Percentiles rank a stretch among this genome's conserved stretches.
Evolutionary conservation across 2,797 vertebrate species (phyloP).

Genomic region (Dendrocincla tyrannina): DNA sequence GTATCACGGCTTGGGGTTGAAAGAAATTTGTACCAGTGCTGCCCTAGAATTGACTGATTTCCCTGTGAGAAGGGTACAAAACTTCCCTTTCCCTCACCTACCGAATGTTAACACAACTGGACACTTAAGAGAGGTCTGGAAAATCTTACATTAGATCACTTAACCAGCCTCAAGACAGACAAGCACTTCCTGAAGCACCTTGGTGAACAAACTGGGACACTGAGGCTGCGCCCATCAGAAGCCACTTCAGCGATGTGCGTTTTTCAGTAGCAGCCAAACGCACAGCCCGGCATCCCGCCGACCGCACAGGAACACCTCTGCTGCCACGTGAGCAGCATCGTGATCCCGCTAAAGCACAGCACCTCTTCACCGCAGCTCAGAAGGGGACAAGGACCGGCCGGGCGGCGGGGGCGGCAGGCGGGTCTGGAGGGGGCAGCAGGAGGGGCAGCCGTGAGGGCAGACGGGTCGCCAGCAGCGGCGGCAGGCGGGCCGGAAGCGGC

Average conservation of each 20-base stretch:
- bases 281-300: neutral
- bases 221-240: too few species aligned
- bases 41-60: neutral
- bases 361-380: fast-evolving
- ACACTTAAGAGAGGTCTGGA: too few species aligned
- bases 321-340: neutral
- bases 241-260: neutral
- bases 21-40: neutral
- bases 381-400: fast-evolving
- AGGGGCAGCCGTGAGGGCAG: too few species aligned
- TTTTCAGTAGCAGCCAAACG: neutral
- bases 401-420: neutral
- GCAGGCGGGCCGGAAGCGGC: neutral
- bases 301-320: fast-evolving
- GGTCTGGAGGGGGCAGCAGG: too few species aligned
- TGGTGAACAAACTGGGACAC: fast-evolving
- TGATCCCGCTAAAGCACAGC: fast-evolving
- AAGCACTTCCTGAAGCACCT: neutral
- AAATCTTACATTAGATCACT: neutral
- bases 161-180: neutral
- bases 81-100: too few species aligned
- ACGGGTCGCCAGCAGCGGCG: too few species aligned
- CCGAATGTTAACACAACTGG: fast-evolving
- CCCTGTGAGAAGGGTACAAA: neutral
- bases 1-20: neutral